Evolutionary conservation across 1,140 invertebrate genomes (phyloP).

Genomic region (Eulimnadia texana): DNA sequence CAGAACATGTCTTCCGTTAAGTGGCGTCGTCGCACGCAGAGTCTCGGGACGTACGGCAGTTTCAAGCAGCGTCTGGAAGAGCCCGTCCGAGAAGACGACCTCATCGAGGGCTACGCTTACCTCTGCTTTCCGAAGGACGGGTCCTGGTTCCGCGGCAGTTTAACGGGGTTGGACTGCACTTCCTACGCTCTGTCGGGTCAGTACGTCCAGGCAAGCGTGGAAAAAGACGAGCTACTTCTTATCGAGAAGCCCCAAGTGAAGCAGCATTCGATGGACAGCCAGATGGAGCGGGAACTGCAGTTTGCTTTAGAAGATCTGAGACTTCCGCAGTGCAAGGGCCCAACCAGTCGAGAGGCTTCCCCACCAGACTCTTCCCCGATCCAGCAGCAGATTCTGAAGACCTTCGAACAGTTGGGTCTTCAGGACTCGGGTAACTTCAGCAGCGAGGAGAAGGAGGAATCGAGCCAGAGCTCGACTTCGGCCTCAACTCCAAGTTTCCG

Average conservation of each 20-base stretch:
- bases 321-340: background rate
- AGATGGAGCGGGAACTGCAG: constrained; percentile 11
- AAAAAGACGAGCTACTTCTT: background rate
- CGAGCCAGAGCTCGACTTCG: background rate
- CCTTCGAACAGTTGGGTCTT: background rate
- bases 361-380: background rate
- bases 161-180: constrained; percentile 24
- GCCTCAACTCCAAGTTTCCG: constrained; percentile 1
- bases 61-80: constrained; percentile 1
- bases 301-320: constrained; percentile 10
- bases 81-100: background rate
- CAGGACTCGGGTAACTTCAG: background rate
- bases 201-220: background rate
- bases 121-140: constrained; percentile 29
- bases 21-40: constrained; percentile 1
- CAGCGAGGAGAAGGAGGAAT: background rate
- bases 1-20: background rate
- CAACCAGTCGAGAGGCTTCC: background rate
- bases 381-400: background rate
- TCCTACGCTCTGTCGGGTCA: constrained; percentile 24
- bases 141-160: constrained; percentile 27
- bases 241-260: background rate
- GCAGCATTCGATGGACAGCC: constrained; percentile 1
- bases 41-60: background rate
- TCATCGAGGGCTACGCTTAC: constrained; percentile 25